These are phyloP conservation scores for Poeciliopsis occidentalis DNA, from an alignment of 2,113 vertebrate species.

Conservation along the genomic window DNA sequence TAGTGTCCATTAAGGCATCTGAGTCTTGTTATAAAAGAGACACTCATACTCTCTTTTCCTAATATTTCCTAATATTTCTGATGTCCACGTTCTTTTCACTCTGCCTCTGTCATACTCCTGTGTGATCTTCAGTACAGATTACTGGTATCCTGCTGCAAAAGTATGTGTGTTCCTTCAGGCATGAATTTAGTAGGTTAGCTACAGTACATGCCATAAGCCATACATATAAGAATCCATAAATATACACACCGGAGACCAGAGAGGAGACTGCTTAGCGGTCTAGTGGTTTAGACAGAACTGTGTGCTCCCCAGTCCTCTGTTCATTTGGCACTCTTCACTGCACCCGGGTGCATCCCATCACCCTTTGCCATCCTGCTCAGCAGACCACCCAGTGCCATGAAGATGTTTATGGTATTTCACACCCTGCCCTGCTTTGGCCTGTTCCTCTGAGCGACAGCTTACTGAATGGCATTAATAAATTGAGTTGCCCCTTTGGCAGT, in stretches of 20 bases:
- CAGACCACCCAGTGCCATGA: conserved; percentile 49
- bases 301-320: conserved; percentile 17
- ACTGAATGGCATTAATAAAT: conserved; percentile 74
- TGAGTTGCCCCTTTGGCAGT: conserved; percentile 42
- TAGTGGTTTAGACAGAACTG: conserved; percentile 21
- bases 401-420: conserved; percentile 61
- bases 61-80: not conserved
- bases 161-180: conserved; percentile 20
- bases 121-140: conserved; percentile 22
- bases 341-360: conserved; percentile 52
- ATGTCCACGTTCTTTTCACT: conserved; percentile 15
- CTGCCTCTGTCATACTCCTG: not conserved
- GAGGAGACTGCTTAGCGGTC: conserved; percentile 17
- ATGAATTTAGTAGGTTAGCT: conserved; percentile 30
- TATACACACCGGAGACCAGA: conserved; percentile 9
- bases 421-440: conserved; percentile 37
- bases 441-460: conserved; percentile 71
- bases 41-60: not conserved
- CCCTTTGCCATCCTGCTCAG: conserved; percentile 55
- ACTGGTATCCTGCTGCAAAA: conserved; percentile 26
- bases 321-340: conserved; percentile 41
- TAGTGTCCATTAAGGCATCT: not conserved
- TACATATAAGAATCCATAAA: conserved; percentile 28
- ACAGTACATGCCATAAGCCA: conserved; percentile 13
- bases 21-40: not conserved